phyloP scores from a whole-genome alignment of 2,888 invertebrate species.

The Lithophane ornitopus region DNA sequence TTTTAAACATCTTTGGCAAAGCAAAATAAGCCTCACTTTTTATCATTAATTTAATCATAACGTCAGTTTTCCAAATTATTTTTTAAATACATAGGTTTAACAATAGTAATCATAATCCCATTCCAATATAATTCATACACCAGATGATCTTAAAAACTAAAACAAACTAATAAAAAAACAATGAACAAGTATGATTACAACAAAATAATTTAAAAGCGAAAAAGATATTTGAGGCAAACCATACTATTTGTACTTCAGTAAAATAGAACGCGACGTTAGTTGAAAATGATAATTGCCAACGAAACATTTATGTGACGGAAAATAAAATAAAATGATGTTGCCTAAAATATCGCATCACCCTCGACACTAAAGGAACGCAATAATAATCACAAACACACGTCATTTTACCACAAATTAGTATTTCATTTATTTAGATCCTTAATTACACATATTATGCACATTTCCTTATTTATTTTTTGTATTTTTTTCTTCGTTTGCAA shows the following conservation, averaged over 20 bases:
- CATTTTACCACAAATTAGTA: conserved; percentile 67
- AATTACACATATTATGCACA: conserved; percentile 81
- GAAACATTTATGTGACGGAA: conserved; percentile 19
- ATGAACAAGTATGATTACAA: conserved; percentile 72
- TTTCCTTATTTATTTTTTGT: conserved; percentile 71
- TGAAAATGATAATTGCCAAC: conserved; percentile 18
- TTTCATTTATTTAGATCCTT: conserved; percentile 68
- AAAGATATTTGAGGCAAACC: conserved; percentile 68
- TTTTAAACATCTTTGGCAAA: conserved; percentile 49
- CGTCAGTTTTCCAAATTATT: conserved; percentile 52
- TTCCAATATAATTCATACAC: conserved; percentile 65
- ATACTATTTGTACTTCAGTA: conserved; percentile 62
- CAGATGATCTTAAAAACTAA: conserved; percentile 64
- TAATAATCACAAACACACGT: conserved; percentile 63
- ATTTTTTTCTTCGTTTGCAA: conserved; percentile 71
- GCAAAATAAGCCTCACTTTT: conserved; percentile 46
- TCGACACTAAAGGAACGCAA: conserved; percentile 66
- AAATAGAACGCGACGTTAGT: conserved; percentile 34
- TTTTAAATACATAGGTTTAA: conserved; percentile 44
- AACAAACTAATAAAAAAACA: conserved; percentile 67
- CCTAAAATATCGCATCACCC: conserved; percentile 67
- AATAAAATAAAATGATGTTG: conserved; percentile 50
- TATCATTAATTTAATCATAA: conserved; percentile 14
- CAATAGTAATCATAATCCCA: conserved; percentile 67
- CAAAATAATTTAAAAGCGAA: conserved; percentile 68